Evolutionary conservation across 1,140 invertebrate genomes (phyloP).

Genomic region (Drosophila sp.): DNA sequence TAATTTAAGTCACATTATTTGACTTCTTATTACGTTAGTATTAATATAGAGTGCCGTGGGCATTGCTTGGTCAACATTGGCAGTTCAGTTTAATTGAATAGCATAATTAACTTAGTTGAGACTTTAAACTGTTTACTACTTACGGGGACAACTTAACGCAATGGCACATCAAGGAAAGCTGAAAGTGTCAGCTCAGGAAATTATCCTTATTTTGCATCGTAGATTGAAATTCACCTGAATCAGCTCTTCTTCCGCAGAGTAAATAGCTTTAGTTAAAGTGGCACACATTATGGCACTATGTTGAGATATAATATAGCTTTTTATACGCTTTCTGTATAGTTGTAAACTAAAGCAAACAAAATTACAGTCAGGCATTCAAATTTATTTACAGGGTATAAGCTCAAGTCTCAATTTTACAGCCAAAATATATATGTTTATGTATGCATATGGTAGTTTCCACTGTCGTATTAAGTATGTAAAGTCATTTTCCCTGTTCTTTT

Average conservation of each 20-base stretch:
- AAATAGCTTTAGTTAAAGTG: too few species aligned
- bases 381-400: conserved; percentile 72
- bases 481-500: conserved; percentile 11
- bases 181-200: too few species aligned
- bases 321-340: conserved; percentile 21
- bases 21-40: not conserved
- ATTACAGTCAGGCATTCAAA: conserved; percentile 58
- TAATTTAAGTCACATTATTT: not conserved
- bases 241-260: not conserved
- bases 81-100: too few species aligned
- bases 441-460: not conserved
- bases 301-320: not conserved
- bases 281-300: too few species aligned
- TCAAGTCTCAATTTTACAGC: conserved; percentile 53
- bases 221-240: not conserved
- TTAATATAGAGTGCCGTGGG: too few species aligned
- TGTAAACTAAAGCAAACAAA: conserved; percentile 57
- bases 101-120: too few species aligned
- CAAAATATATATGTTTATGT: conserved; percentile 6
- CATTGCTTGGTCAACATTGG: too few species aligned
- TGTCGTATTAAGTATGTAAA: conserved; percentile 16
- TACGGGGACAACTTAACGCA: not conserved
- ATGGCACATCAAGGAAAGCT: too few species aligned
- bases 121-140: too few species aligned
- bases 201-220: too few species aligned